phyloP scores from a whole-genome alignment of 2,888 invertebrate species.

The Diabrotica balteata region DNA sequence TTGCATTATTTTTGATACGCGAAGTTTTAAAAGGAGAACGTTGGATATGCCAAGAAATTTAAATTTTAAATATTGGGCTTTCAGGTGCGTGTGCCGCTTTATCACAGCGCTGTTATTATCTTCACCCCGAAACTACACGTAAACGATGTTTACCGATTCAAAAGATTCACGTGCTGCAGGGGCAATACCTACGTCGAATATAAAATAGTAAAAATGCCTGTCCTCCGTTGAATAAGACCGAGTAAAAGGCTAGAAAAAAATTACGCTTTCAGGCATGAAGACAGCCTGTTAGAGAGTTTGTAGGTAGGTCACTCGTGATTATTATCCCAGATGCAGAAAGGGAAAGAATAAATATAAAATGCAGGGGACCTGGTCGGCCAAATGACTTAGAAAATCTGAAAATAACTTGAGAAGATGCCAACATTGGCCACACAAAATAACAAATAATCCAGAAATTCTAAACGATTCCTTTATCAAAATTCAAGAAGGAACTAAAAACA shows the following conservation, averaged over 20 bases:
- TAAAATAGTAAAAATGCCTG: background rate
- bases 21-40: no score
- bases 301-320: slow-evolving; percentile 17
- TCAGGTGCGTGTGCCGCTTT: no score
- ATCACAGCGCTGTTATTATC: no score
- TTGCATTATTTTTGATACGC: no score
- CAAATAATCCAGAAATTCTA: no score
- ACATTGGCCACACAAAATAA: no score
- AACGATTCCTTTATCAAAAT: no score
- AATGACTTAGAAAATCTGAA: no score
- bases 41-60: no score
- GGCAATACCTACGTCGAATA: background rate
- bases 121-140: background rate
- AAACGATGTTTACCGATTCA: background rate
- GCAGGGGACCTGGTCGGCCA: slow-evolving; percentile 1
- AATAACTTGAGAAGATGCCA: no score
- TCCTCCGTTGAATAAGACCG: background rate
- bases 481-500: no score
- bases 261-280: background rate
- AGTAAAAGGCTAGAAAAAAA: background rate
- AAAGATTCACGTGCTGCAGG: background rate
- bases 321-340: slow-evolving; percentile 14
- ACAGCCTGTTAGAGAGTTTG: slow-evolving; percentile 9
- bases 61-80: no score
- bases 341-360: slow-evolving; percentile 19